phyloP scores from a whole-genome alignment of 2,888 invertebrate genomes.

The Sipha maydis region DNA sequence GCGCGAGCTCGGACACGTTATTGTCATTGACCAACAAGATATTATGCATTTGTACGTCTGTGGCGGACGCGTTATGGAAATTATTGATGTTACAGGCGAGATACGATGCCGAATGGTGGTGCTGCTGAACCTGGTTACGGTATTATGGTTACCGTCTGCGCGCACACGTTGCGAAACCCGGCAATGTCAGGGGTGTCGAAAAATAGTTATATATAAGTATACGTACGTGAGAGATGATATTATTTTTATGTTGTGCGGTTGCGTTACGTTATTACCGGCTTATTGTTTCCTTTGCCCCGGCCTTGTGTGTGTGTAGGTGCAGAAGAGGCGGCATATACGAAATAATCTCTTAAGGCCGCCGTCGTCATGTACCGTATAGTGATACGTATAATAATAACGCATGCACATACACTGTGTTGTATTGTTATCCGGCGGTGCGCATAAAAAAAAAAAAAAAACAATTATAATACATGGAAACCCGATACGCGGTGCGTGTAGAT shows the following conservation, averaged over 20 bases:
- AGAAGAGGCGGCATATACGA: neutral
- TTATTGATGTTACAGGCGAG: neutral
- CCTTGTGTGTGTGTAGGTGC: conserved; percentile 6
- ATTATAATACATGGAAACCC: conserved; percentile 14
- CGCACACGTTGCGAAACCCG: conserved; percentile 13
- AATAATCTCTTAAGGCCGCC: conserved; percentile 44
- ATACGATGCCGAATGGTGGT: neutral
- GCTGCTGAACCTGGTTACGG: neutral
- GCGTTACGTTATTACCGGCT: neutral
- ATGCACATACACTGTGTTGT: neutral
- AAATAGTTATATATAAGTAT: neutral
- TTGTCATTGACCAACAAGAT: too few species aligned
- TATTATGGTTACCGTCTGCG: neutral
- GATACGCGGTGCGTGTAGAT: neutral
- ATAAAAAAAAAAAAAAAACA: conserved; percentile 42
- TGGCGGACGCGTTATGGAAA: too few species aligned
- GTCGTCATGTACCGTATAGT: conserved; percentile 21
- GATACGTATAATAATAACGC: neutral
- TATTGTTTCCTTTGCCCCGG: conserved; percentile 25
- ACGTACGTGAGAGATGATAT: neutral
- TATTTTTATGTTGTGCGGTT: neutral
- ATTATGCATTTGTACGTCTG: too few species aligned
- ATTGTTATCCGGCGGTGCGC: conserved; percentile 20
- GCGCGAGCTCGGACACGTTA: too few species aligned
- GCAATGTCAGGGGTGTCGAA: conserved; percentile 53